phyloP scores from a whole-genome alignment of 2,888 invertebrate genomes.

The Mycalesis mineus region DNA sequence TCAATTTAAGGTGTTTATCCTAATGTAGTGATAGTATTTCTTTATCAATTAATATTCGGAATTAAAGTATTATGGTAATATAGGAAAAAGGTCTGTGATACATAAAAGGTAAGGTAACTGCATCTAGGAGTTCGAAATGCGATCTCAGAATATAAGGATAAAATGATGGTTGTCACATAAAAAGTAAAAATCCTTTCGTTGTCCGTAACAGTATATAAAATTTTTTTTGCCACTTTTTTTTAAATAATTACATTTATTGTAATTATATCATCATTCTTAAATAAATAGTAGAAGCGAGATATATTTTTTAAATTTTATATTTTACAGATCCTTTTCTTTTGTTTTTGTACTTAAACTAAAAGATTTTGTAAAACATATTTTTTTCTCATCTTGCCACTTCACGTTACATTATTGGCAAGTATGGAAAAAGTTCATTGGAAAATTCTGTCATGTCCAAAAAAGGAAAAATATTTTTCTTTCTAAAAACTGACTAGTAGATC shows the following conservation, averaged over 20 bases:
- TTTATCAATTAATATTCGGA: conserved; percentile 30
- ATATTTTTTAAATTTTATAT: neutral
- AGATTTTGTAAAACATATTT: neutral
- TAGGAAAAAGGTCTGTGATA: conserved; percentile 73
- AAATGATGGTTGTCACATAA: conserved; percentile 18
- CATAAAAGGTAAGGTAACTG: conserved; percentile 57
- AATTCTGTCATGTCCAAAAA: neutral
- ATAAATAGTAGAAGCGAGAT: neutral
- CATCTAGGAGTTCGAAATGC: conserved; percentile 59
- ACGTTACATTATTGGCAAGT: neutral
- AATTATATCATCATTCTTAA: neutral
- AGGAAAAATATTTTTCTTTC: neutral
- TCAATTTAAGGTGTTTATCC: conserved; percentile 52
- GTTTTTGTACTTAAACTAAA: neutral
- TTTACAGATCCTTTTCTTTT: neutral
- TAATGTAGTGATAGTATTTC: conserved; percentile 33
- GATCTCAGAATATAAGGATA: conserved; percentile 63
- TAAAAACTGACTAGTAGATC: conserved; percentile 37
- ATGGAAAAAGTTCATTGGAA: neutral
- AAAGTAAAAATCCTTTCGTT: neutral
- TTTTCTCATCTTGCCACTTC: neutral
- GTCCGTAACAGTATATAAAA: neutral
- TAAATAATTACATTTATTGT: neutral
- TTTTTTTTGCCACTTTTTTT: neutral
- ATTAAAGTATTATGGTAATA: conserved; percentile 70